Conservation (phyloP, 2,888 invertebrate genomes). For the Anaspis maculata region DNA sequence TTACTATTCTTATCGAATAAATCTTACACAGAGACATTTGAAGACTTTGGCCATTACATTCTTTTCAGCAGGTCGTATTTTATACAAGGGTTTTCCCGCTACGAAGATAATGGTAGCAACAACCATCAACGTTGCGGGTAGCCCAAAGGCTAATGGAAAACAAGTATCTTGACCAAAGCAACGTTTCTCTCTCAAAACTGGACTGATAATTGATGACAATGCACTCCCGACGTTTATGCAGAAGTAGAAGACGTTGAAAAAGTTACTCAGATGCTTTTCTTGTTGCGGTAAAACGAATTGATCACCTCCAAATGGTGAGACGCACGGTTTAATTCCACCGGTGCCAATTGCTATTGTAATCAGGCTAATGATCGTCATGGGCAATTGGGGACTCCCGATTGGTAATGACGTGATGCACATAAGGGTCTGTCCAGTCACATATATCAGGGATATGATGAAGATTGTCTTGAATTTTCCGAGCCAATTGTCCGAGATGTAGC, state of each 20-base stretch:
- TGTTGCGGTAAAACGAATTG: conserved; percentile 77
- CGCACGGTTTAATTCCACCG: conserved; percentile 91
- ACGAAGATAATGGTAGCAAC: too few species aligned
- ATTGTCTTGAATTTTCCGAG: neutral
- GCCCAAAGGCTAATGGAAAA: conserved; percentile 77
- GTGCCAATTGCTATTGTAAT: conserved; percentile 76
- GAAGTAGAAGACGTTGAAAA: conserved; percentile 90
- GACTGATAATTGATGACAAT: conserved; percentile 77
- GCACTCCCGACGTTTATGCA: conserved; percentile 83
- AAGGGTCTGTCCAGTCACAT: neutral
- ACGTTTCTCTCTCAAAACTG: conserved; percentile 65
- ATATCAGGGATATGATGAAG: neutral
- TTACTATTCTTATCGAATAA: too few species aligned
- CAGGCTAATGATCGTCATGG: conserved; percentile 41
- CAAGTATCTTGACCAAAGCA: conserved; percentile 70
- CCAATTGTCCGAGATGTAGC: too few species aligned
- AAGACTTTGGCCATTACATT: too few species aligned
- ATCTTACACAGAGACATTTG: too few species aligned
- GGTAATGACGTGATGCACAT: conserved; percentile 38
- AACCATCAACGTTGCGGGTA: conserved; percentile 79
- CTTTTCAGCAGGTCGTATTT: too few species aligned
- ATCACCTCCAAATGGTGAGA: conserved; percentile 89
- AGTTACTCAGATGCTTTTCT: conserved; percentile 64
- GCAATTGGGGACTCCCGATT: conserved; percentile 48
- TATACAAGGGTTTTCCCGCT: too few species aligned